Evolutionary conservation across 2,888 invertebrate genomes (phyloP).

Genomic region (Ophraella communa): DNA sequence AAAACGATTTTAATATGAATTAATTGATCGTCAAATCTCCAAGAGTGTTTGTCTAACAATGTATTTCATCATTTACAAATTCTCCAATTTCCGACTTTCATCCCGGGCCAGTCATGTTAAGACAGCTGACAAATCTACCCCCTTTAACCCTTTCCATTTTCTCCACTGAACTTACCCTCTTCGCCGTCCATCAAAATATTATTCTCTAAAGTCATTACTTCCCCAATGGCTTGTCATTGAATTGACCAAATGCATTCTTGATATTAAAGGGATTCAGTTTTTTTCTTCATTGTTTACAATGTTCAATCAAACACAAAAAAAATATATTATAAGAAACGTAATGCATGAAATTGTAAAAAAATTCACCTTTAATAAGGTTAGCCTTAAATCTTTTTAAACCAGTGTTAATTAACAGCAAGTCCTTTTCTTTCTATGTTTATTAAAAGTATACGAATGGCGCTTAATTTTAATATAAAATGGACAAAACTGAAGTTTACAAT

Average conservation of each 20-base stretch:
- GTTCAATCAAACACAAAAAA: too few relatives aligned
- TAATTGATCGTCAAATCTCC: neutral
- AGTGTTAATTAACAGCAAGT: too few relatives aligned
- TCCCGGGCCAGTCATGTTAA: conserved; percentile 8
- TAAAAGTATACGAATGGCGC: too few relatives aligned
- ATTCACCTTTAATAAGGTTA: too few relatives aligned
- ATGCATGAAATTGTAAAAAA: too few relatives aligned
- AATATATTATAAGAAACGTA: too few relatives aligned
- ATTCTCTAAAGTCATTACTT: neutral
- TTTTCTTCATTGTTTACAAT: too few relatives aligned
- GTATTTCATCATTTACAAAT: conserved; percentile 11
- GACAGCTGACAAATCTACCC: conserved; percentile 14
- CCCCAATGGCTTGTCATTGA: conserved; percentile 1
- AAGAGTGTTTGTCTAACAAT: neutral
- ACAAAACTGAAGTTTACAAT: too few relatives aligned
- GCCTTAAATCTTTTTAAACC: too few relatives aligned
- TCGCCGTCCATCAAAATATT: conserved; percentile 18
- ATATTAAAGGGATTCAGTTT: neutral
- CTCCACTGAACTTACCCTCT: conserved; percentile 13
- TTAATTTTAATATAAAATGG: too few relatives aligned
- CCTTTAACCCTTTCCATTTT: conserved; percentile 12
- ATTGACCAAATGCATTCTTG: conserved; percentile 1
- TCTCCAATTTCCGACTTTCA: conserved; percentile 10
- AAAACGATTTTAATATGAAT: neutral
- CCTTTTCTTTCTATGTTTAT: too few relatives aligned